Evolutionary conservation across 2,888 invertebrate species (phyloP).

Genomic region (Dryomyza anilis): DNA sequence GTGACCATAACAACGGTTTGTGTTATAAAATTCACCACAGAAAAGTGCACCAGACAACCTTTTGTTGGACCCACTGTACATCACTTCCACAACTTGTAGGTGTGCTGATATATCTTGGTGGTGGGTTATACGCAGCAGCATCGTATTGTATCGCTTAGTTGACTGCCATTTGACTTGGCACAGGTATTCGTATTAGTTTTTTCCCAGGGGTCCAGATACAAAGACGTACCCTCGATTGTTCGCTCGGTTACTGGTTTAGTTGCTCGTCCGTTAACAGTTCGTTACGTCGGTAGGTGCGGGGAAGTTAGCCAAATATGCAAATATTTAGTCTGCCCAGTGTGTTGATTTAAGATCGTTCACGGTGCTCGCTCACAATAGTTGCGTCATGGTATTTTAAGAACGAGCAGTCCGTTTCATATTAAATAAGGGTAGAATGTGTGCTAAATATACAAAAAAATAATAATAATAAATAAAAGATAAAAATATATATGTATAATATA

Average conservation of each 20-base stretch:
- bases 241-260: constrained; percentile 5
- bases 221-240: constrained; percentile 23
- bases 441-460: too few relatives aligned
- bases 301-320: constrained; percentile 44
- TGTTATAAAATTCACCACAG: too few relatives aligned
- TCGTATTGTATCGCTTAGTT: constrained; percentile 28
- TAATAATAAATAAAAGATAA: too few relatives aligned
- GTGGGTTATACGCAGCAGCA: constrained; percentile 29
- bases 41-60: too few relatives aligned
- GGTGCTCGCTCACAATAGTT: constrained; percentile 33
- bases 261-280: constrained; percentile 8
- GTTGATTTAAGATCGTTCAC: constrained; percentile 53
- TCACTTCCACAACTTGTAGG: constrained; percentile 15
- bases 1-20: too few relatives aligned
- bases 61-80: too few relatives aligned
- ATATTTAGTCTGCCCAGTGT: constrained; percentile 51
- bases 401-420: too few relatives aligned
- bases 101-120: constrained; percentile 10
- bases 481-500: neutral
- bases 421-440: too few relatives aligned
- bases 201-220: constrained; percentile 45
- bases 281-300: constrained; percentile 18
- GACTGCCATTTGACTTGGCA: constrained; percentile 22
- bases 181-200: constrained; percentile 37
- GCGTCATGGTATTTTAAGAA: constrained; percentile 33